Evolutionary conservation across 1,140 invertebrate genomes (phyloP), one percentile per base, ranked within the genome.

Genomic region (Pomacea maculata): DNA sequence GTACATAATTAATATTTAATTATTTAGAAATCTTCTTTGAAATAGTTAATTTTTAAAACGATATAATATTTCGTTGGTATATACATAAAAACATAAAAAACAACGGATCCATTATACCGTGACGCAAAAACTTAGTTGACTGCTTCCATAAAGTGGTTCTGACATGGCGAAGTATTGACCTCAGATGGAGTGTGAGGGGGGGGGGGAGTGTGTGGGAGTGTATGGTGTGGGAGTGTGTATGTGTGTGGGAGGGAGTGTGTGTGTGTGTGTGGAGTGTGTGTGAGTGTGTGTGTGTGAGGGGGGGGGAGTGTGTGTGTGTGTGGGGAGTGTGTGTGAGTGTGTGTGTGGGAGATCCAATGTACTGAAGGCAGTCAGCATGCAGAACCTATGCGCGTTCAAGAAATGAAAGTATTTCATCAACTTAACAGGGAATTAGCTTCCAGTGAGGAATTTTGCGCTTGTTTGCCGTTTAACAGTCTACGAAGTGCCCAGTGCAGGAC

Each of bases 121-220:
- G 73, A 82, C 25, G 84, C 85, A 29, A 74, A 45, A 78, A 68
- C 14, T 85, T 90, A 15, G 81, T 84, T 1, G 74, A 74, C 5
- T 90, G 89, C 83, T 88, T 89, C 78, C 45, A 80, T 21, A 89
- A 90, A 79, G 88, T 89, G 17, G 84, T 89, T 75, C 17, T 89
- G 1, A 61, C 85, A 15, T 84, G 85, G 11, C 70, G 64, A 52
- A 65, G 70, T 25, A 63, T 86, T 4, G 77, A 86, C 73, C 82
- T 86, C 0, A 19, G 21, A 17, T 87, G 87, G 87, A 85, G 85
- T 45, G 6, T 25, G 25, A 0, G 25, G 0, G 25, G 25, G 25
- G 25, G 25, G 25, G 25, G 25, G 25, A 25, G 25, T 25, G 25
- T 25, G 25, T 25, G 25, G 25, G 25, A 25, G 25, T 25, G 25